These are phyloP conservation scores for Champsocephalus gunnari DNA, from an alignment of 2,797 vertebrate species.

Conservation along the genomic window DNA sequence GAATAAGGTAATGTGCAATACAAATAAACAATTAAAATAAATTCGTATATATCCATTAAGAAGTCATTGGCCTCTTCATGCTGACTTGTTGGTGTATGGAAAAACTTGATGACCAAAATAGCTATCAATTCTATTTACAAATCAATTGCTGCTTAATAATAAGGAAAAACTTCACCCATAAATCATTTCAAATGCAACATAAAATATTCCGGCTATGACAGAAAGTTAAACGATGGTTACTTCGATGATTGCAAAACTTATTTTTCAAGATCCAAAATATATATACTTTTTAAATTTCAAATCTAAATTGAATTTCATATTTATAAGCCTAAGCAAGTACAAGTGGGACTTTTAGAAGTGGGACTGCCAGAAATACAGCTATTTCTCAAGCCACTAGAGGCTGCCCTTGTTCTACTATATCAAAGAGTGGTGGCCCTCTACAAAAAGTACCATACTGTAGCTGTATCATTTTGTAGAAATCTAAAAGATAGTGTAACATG, in stretches of 20 bases:
- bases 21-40: constrained; percentile 30
- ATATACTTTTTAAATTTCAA: not conserved
- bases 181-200: constrained; percentile 19
- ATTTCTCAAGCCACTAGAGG: constrained; percentile 70
- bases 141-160: constrained; percentile 31
- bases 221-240: constrained; percentile 21
- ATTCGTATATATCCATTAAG: not conserved
- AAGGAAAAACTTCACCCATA: constrained; percentile 27
- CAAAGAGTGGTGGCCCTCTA: constrained; percentile 27
- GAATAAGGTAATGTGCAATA: constrained; percentile 46
- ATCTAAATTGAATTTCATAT: not conserved
- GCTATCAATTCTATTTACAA: constrained; percentile 31
- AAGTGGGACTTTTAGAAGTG: constrained; percentile 8
- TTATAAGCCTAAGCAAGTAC: not conserved
- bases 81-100: constrained; percentile 8
- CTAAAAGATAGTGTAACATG: constrained; percentile 51
- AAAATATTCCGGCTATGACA: constrained; percentile 8
- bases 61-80: constrained; percentile 22
- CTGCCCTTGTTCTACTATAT: constrained; percentile 54
- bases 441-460: constrained; percentile 24
- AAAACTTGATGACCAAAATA: constrained; percentile 35
- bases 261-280: constrained; percentile 2
- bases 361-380: constrained; percentile 20
- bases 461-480: constrained; percentile 51
- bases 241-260: constrained; percentile 1